Evolutionary conservation across 2,888 invertebrate genomes (phyloP).

Genomic region (Nycteola revayana): DNA sequence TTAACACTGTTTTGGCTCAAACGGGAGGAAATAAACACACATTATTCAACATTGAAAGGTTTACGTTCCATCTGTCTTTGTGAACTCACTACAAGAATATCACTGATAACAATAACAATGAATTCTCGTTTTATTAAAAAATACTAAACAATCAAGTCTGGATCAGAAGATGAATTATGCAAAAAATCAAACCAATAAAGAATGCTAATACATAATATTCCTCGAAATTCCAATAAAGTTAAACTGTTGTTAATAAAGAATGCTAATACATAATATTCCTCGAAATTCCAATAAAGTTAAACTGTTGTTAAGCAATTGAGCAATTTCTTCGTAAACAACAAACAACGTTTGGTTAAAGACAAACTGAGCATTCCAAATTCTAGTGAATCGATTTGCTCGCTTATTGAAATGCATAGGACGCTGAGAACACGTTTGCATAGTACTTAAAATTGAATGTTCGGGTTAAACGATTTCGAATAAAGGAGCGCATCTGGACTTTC

Average conservation of each 20-base stretch:
- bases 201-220: too few relatives aligned
- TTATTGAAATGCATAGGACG: slow-evolving; percentile 23
- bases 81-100: slow-evolving; percentile 16
- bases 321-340: slow-evolving; percentile 7
- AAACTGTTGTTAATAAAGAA: too few relatives aligned
- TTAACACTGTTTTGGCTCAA: slow-evolving; percentile 7
- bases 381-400: slow-evolving; percentile 13
- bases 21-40: slow-evolving; percentile 13
- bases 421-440: slow-evolving; percentile 17
- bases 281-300: too few relatives aligned
- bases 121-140: too few relatives aligned
- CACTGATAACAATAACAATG: slow-evolving; percentile 6
- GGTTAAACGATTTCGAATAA: slow-evolving; percentile 18
- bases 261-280: too few relatives aligned
- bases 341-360: slow-evolving; percentile 1
- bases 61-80: slow-evolving; percentile 11
- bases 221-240: too few relatives aligned
- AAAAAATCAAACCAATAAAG: too few relatives aligned
- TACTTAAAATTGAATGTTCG: slow-evolving; percentile 26
- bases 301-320: slow-evolving; percentile 3
- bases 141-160: too few relatives aligned
- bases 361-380: slow-evolving; percentile 5
- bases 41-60: slow-evolving; percentile 15
- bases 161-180: too few relatives aligned
- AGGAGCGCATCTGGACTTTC: slow-evolving; percentile 5